phyloP scores from a whole-genome alignment of 2,797 vertebrate genomes.

The Oryzias dopingdopingensis region DNA sequence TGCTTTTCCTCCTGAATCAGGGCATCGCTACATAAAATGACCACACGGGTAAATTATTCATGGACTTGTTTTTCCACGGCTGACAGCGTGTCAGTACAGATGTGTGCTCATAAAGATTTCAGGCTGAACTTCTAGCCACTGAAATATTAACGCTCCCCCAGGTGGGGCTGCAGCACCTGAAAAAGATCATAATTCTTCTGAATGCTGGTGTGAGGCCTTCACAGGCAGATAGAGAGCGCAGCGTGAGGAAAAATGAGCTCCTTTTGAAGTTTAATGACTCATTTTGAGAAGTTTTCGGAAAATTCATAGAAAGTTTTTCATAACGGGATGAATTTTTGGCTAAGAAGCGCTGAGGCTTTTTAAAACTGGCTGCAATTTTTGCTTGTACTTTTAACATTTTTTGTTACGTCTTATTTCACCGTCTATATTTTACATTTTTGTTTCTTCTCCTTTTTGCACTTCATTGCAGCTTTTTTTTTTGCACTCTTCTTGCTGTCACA shows the following conservation, averaged over 20 bases:
- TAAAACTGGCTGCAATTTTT: no score
- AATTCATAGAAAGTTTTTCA: no score
- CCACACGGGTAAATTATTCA: slow-evolving; percentile 56
- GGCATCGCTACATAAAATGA: slow-evolving; percentile 35
- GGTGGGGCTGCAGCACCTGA: slow-evolving; percentile 4
- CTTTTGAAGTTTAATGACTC: no score
- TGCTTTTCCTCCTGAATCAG: slow-evolving; percentile 25
- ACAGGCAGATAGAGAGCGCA: background rate
- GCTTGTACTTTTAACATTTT: no score
- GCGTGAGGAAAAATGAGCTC: background rate
- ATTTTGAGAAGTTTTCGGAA: no score
- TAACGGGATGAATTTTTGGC: no score
- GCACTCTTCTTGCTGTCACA: no score
- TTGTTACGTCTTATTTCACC: no score
- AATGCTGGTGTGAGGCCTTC: slow-evolving; percentile 12
- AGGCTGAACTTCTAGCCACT: slow-evolving; percentile 7
- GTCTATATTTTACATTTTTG: no score
- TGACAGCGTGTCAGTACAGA: background rate
- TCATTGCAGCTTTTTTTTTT: no score
- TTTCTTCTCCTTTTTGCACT: no score
- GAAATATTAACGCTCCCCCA: slow-evolving; percentile 35
- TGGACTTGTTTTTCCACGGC: slow-evolving; percentile 7
- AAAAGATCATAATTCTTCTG: slow-evolving; percentile 14
- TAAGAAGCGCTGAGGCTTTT: no score
- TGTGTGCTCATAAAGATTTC: slow-evolving; percentile 7